Conservation (phyloP, 2,113 vertebrate species). For the Coptodon rendalli region DNA sequence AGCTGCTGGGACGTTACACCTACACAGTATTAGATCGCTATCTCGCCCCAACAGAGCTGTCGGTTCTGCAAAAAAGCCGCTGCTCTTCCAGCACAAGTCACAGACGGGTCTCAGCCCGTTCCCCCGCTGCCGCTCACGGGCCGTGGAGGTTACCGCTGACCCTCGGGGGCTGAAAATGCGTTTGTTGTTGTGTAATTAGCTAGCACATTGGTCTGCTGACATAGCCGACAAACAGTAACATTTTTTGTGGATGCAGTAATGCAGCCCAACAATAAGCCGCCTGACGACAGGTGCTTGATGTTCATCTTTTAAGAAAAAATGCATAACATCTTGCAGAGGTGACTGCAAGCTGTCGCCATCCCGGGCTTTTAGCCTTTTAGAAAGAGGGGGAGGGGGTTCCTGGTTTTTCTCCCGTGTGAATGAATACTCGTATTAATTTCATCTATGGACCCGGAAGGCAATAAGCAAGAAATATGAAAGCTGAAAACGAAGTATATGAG, state of each 20-base stretch:
- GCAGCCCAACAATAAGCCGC: background rate
- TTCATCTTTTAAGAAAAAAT: background rate
- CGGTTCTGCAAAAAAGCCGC: background rate
- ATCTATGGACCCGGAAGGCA: background rate
- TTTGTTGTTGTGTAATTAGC: slow-evolving; percentile 41
- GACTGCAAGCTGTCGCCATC: background rate
- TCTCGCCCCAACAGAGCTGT: background rate
- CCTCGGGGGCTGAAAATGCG: background rate
- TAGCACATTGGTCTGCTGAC: background rate
- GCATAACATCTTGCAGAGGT: background rate
- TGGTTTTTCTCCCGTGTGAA: background rate
- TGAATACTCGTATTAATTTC: background rate
- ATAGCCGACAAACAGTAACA: background rate
- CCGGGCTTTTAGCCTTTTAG: background rate
- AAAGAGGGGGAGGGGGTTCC: background rate
- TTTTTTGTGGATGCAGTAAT: background rate
- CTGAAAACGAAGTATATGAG: background rate
- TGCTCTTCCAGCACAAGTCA: background rate
- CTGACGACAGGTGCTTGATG: background rate
- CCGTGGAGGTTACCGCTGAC: background rate
- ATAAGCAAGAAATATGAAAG: background rate
- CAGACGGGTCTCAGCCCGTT: background rate
- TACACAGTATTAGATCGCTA: slow-evolving; percentile 10
- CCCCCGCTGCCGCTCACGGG: background rate
- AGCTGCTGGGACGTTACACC: slow-evolving; percentile 34